phyloP scores from a whole-genome alignment of 2,888 invertebrate genomes.

The Drosophila recens region DNA sequence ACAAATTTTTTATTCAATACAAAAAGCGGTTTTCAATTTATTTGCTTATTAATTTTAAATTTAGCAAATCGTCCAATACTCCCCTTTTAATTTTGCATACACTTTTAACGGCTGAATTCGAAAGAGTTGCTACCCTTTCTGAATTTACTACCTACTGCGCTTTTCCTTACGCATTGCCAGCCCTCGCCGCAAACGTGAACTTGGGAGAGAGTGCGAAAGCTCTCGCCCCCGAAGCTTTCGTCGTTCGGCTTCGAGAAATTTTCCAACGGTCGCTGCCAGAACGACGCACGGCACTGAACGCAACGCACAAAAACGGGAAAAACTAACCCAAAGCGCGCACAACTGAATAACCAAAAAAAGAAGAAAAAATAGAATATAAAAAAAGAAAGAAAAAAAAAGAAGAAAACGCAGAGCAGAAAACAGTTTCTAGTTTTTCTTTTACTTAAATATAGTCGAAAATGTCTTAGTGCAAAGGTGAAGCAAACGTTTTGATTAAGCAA shows the following conservation, averaged over 20 bases:
- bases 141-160: background rate
- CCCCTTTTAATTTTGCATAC: background rate
- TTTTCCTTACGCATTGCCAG: constrained; percentile 58
- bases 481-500: constrained; percentile 76
- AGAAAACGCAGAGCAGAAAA: constrained; percentile 36
- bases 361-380: constrained; percentile 29
- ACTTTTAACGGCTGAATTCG: constrained; percentile 25
- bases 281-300: constrained; percentile 74
- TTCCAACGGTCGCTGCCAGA: constrained; percentile 74
- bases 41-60: background rate
- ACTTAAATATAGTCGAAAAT: constrained; percentile 49
- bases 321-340: constrained; percentile 61
- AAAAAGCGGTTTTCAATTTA: background rate
- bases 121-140: constrained; percentile 22
- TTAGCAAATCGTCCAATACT: background rate
- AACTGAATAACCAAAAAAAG: constrained; percentile 34
- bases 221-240: constrained; percentile 24
- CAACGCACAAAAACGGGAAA: constrained; percentile 75
- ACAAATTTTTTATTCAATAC: no score
- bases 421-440: constrained; percentile 51
- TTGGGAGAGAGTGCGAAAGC: constrained; percentile 38
- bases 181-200: constrained; percentile 47
- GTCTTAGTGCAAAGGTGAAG: constrained; percentile 66
- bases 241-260: constrained; percentile 60
- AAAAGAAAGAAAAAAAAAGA: constrained; percentile 19